Evolutionary conservation across 2,797 vertebrate species (phyloP), one percentile per base, ranked within the genome.

Genomic region (Sylvilagus floridanus): DNA sequence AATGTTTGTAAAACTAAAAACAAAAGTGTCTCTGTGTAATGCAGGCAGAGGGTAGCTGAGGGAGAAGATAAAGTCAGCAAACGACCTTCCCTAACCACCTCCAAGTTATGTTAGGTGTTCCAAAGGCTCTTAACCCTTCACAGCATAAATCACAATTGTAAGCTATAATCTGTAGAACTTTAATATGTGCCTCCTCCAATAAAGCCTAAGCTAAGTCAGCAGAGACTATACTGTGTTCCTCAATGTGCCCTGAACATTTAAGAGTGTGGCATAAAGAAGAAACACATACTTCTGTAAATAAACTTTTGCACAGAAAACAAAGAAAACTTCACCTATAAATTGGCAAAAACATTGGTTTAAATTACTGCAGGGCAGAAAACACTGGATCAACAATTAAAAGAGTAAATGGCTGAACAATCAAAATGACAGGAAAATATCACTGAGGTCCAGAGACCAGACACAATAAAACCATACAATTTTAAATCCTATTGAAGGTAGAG

Each of bases 291-390:
- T 21, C 69, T 50, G 87, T 30, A 24, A 87, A 47, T 35, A 81
- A 78, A 68, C 17, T 71, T 81, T 22, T 69, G 21, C 14, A 73
- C 17, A 50, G 26, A 10, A 84, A 88, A 89, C 21, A 8, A 35
- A 50, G 26, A 81, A 30, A 79, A 60, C 35, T 76, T 57, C 73
- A 88, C 35, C 81, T 12, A 60, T 30, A 84, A 54, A 4, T 22
- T 63, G n/a, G 35, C 26, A 93, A 93, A 84, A 68, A 54, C 81
- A 88, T 52, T 35, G 54, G 73, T 94, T 63, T 77, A 84, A 94
- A 88, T 14, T 50, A 88, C 2, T 66, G 9, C 6, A 77, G 26
- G 76, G 54, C 30, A 91, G 87, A 85, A 88, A 85, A 63, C 3
- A 30, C 16, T 75, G 26, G 4, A 83, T 65, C 24, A 65, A 50